A percentile compares a stretch with the other conserved stretches of the same genome.
These are phyloP conservation scores for Sesamia inferens DNA, from an alignment of 2,888 invertebrate genomes.

Conservation along the genomic window DNA sequence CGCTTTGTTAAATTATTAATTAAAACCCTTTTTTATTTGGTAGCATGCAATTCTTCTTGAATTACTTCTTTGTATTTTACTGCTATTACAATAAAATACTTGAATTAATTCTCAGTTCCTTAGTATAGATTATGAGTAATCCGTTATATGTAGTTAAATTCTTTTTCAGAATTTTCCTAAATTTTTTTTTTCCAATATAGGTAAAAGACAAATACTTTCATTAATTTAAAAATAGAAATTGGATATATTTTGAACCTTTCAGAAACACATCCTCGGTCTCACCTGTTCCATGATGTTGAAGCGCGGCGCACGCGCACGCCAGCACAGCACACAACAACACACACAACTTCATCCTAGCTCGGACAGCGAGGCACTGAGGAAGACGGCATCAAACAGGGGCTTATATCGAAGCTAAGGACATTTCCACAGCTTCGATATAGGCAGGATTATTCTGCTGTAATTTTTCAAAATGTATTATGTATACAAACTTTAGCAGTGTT, in stretches of 20 bases:
- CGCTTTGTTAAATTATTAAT: too few species aligned
- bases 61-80: too few species aligned
- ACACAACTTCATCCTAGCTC: slow-evolving; percentile 23
- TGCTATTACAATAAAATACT: not conserved
- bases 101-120: too few species aligned
- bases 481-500: slow-evolving; percentile 20
- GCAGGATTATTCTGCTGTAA: slow-evolving; percentile 7
- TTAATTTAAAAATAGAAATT: not conserved
- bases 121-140: too few species aligned
- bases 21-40: not conserved
- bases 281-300: slow-evolving; percentile 21
- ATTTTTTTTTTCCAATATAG: not conserved
- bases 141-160: too few species aligned
- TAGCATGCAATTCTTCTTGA: too few species aligned
- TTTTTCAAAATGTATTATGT: not conserved
- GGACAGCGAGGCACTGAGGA: slow-evolving; percentile 7
- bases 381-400: not conserved
- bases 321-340: slow-evolving; percentile 36
- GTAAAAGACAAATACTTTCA: not conserved
- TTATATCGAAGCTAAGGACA: slow-evolving; percentile 17
- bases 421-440: too few species aligned
- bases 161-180: not conserved
- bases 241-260: not conserved
- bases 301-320: slow-evolving; percentile 19
- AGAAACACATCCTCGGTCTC: not conserved